These are phyloP conservation scores for Sigmodon hispidus DNA, from an alignment of 2,113 vertebrate genomes.

Conservation along the genomic window DNA sequence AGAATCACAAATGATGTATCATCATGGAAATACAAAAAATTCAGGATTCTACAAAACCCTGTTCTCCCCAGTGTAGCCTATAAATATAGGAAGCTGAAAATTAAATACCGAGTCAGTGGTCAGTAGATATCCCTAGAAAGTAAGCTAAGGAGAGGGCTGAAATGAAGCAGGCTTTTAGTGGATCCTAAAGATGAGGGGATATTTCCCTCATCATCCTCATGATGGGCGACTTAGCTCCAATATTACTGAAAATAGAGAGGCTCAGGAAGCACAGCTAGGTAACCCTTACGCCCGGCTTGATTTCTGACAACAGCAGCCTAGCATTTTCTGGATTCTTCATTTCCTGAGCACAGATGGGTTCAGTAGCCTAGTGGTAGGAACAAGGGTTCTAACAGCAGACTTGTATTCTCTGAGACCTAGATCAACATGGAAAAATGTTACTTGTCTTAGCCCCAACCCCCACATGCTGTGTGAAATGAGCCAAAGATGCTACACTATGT, in stretches of 20 bases:
- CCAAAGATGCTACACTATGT: neutral
- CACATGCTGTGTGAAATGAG: too few relatives aligned
- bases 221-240: neutral
- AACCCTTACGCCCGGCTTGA: neutral
- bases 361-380: neutral
- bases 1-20: neutral
- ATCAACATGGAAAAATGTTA: neutral
- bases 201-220: neutral
- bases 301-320: neutral
- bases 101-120: neutral
- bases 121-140: neutral
- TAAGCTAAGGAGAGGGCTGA: neutral
- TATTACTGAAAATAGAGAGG: neutral
- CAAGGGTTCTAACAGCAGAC: neutral
- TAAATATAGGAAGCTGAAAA: neutral
- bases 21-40: neutral
- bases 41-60: neutral
- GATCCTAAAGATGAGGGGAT: neutral
- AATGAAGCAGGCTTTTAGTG: neutral
- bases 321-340: neutral
- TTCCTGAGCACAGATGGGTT: neutral
- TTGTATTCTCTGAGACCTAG: neutral
- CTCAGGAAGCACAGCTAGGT: neutral
- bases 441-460: neutral
- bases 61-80: neutral